phyloP scores from a whole-genome alignment of 2,888 invertebrate genomes.

The Apodemia hepburni region DNA sequence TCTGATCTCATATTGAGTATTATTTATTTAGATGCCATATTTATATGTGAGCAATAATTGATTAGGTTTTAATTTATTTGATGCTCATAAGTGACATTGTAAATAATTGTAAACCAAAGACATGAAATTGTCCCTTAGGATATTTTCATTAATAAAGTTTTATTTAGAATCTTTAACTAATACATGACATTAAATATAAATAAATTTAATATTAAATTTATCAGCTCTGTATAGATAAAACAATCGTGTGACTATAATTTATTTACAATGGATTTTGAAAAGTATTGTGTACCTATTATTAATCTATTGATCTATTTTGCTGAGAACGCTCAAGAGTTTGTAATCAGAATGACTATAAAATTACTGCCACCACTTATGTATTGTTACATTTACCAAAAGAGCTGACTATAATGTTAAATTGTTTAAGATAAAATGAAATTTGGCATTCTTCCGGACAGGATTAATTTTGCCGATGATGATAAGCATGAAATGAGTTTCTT shows the following conservation, averaged over 20 bases:
- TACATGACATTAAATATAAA: conserved; percentile 4
- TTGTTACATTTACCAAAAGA: conserved; percentile 1
- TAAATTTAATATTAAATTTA: not conserved
- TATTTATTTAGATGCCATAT: conserved; percentile 79
- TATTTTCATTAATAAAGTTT: conserved; percentile 40
- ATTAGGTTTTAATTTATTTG: conserved; percentile 59
- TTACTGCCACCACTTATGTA: conserved; percentile 5
- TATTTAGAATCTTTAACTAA: conserved; percentile 7
- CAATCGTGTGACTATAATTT: not conserved
- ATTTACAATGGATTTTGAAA: not conserved
- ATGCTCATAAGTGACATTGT: conserved; percentile 52
- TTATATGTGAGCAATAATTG: conserved; percentile 60
- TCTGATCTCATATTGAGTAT: conserved; percentile 78
- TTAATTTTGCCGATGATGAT: conserved; percentile 24
- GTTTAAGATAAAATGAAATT: conserved; percentile 36
- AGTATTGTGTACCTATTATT: not conserved
- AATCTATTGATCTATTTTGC: not conserved
- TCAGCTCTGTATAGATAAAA: conserved; percentile 7
- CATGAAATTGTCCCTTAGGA: conserved; percentile 60
- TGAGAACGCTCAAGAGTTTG: conserved; percentile 20
- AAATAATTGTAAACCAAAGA: conserved; percentile 74
- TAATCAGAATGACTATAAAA: conserved; percentile 19
- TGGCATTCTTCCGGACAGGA: conserved; percentile 49
- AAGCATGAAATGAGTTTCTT: conserved; percentile 1
- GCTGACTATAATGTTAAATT: conserved; percentile 20